These are phyloP conservation scores for Exephanes ischioxanthus DNA, from an alignment of 2,888 invertebrate species.

Conservation along the genomic window DNA sequence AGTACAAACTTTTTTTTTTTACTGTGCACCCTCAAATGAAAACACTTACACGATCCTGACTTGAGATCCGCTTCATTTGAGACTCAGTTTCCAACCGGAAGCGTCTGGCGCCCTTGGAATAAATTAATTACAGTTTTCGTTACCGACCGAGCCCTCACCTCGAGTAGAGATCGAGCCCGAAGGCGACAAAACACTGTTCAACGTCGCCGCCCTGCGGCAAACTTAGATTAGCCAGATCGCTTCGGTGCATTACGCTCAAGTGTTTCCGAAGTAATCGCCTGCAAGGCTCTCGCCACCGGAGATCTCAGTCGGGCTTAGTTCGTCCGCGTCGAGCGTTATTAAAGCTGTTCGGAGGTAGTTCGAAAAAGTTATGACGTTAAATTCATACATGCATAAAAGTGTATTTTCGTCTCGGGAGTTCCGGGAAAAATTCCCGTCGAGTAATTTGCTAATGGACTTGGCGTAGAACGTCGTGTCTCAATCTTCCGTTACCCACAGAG, in stretches of 20 bases:
- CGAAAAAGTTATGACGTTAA: background rate
- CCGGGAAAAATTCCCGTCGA: background rate
- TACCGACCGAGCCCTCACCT: background rate
- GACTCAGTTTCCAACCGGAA: background rate
- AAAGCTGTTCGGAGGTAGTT: background rate
- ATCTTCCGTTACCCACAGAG: background rate
- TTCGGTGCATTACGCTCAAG: constrained; percentile 39
- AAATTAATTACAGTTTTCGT: background rate
- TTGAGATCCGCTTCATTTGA: too few species aligned
- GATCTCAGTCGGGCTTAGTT: constrained; percentile 21
- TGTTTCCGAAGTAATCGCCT: constrained; percentile 54
- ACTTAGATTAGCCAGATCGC: constrained; percentile 58
- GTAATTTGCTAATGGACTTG: constrained; percentile 59
- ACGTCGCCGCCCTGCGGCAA: constrained; percentile 41
- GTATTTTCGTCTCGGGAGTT: background rate
- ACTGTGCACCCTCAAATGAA: too few species aligned
- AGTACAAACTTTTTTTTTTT: too few species aligned
- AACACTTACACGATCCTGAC: too few species aligned
- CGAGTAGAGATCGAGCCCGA: background rate
- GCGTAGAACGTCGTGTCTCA: constrained; percentile 8
- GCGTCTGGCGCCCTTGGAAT: background rate
- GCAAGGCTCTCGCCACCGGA: constrained; percentile 23
- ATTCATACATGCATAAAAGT: background rate
- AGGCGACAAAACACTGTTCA: constrained; percentile 54
- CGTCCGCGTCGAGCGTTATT: background rate